Evolutionary conservation across 2,797 vertebrate genomes (phyloP), one percentile per base, ranked within the genome.

Genomic region (Hylomyscus alleni): DNA sequence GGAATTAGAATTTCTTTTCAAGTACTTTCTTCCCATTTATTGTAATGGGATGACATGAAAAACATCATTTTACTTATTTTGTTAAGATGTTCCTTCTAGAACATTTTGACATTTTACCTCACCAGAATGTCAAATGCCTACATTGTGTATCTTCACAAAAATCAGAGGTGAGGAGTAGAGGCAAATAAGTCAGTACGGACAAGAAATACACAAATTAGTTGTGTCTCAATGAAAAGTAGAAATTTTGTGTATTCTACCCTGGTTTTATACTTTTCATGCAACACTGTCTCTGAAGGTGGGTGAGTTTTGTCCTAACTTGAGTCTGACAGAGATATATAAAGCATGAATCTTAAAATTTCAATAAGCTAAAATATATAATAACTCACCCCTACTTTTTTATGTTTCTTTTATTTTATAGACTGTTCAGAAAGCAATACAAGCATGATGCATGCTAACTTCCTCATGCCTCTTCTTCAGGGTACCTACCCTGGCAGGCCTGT

Each of bases 71-170:
- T 75, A 24, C 19, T 92, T 86, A 44, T 2, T 54, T 77, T 86
- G 5, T 78, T 17, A 93, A 91, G 0, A 1, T 62, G 85, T 80
- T 47, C 47, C 7, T 50, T 67, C n/a, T 44, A 81, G 34, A 62
- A 14, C 62, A 78, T 69, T 94, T 24, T 86, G 67, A 95, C 92
- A 67, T 62, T 76, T 92, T 34, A 75, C 26, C 5, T 82, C 7
- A 75, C 73, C 3, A 62, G 26, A 93, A 80, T 20, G 44, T 77
- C 50, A 89, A 52, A 56, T 52, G 12, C 8, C 3, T 54, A 17
- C 22, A 24, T 14, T 12, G 26, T 73, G 50, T 37, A 60, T 95
- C 54, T 75, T 92, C 72, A 78, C 15, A 72, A 12, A 29, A 6
- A 93, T 31, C 60, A 90, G 58, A 96, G 84, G 47, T 81, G 8